Percentiles rank a stretch among this genome's conserved stretches.
Evolutionary conservation across 2,113 vertebrate genomes (phyloP).

Genomic region (Oryzias melastigma): DNA sequence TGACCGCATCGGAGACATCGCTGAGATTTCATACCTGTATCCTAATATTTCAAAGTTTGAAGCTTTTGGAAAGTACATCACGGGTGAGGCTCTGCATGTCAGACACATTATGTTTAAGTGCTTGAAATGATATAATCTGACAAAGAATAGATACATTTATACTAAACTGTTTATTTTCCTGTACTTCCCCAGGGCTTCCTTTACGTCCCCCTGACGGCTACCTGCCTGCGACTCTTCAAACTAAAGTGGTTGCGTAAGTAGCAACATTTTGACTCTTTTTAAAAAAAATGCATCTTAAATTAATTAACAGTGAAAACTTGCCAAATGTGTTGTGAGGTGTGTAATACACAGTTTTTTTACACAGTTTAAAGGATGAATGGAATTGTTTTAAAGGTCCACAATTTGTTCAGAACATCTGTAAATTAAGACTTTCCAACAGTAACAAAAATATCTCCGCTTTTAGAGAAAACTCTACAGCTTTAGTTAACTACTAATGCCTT

Average conservation of each 20-base stretch:
- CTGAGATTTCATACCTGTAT: conserved; percentile 83
- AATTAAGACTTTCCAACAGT: too few relatives aligned
- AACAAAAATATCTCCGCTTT: too few relatives aligned
- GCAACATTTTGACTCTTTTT: not conserved
- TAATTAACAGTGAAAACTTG: not conserved
- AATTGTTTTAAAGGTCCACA: too few relatives aligned
- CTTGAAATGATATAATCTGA: not conserved
- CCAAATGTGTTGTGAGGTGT: not conserved
- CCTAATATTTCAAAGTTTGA: conserved; percentile 84
- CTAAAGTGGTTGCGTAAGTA: conserved; percentile 66
- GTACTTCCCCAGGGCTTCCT: conserved; percentile 42
- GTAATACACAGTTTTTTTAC: too few relatives aligned
- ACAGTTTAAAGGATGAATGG: too few relatives aligned
- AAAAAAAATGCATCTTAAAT: not conserved
- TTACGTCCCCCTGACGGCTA: conserved; percentile 31
- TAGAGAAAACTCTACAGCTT: too few relatives aligned
- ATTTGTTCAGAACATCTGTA: too few relatives aligned
- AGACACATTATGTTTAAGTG: not conserved
- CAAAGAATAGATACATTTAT: not conserved
- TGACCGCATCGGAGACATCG: conserved; percentile 88
- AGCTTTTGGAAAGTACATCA: conserved; percentile 86
- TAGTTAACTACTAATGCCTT: too few relatives aligned
- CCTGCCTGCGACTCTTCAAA: conserved; percentile 60
- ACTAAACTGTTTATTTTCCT: not conserved
- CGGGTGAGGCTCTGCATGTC: conserved; percentile 73